phyloP scores from a whole-genome alignment of 2,113 vertebrate species.

The Notechis scutatus region DNA sequence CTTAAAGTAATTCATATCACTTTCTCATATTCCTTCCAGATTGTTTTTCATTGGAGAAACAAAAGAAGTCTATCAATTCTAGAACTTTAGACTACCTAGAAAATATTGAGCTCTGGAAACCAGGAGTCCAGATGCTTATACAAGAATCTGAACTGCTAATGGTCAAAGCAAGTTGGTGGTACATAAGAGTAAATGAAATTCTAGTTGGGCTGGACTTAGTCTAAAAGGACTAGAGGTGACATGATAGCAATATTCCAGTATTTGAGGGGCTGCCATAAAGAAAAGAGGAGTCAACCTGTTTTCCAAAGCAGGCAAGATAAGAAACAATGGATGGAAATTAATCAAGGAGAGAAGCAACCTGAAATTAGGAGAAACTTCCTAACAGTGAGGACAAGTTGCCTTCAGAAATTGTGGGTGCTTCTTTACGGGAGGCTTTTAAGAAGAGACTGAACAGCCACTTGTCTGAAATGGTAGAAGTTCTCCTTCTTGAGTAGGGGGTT shows the following conservation, averaged over 20 bases:
- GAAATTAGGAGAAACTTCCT: not conserved
- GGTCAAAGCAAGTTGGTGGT: not conserved
- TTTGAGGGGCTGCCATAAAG: not conserved
- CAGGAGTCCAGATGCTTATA: not conserved
- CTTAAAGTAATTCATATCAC: not conserved
- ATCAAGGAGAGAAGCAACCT: not conserved
- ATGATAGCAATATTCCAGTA: not conserved
- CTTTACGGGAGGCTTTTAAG: not conserved
- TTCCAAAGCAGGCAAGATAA: not conserved
- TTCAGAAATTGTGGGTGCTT: not conserved
- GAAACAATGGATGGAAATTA: not conserved
- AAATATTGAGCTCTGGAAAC: not conserved
- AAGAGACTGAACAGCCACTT: not conserved
- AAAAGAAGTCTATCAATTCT: not conserved
- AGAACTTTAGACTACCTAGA: not conserved
- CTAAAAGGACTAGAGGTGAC: not conserved
- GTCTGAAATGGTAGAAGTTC: not conserved
- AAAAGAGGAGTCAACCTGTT: not conserved
- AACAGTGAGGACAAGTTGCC: not conserved
- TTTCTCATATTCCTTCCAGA: not conserved
- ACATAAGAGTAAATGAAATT: not conserved
- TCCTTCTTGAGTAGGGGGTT: not conserved
- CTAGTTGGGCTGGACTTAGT: not conserved
- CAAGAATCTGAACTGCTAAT: not conserved
- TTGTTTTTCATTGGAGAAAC: not conserved